phyloP scores from a whole-genome alignment of 2,113 vertebrate species.

The Callorhinus ursinus region DNA sequence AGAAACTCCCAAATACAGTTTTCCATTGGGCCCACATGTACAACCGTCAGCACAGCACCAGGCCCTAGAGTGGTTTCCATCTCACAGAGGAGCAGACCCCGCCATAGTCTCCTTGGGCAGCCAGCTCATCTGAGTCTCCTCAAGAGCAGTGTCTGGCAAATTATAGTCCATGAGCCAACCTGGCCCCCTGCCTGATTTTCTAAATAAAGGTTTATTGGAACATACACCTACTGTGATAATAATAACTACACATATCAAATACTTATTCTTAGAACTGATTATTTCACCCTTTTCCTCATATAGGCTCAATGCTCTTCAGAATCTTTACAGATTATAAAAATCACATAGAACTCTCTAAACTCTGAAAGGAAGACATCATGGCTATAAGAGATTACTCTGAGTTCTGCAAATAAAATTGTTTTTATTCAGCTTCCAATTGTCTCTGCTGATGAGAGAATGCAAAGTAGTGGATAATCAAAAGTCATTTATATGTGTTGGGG shows the following conservation, averaged over 20 bases:
- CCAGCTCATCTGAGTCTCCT: not conserved
- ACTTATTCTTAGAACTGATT: slow-evolving; percentile 2
- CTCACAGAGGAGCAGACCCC: not conserved
- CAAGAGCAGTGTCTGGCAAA: not conserved
- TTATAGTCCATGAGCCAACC: not conserved
- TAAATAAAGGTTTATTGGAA: slow-evolving; percentile 59
- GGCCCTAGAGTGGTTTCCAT: not conserved
- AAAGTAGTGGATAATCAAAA: slow-evolving; percentile 44
- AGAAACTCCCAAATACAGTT: not conserved
- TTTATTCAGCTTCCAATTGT: slow-evolving; percentile 34
- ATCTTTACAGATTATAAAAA: not conserved
- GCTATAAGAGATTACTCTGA: not conserved
- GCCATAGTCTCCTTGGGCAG: not conserved
- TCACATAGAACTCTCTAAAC: not conserved
- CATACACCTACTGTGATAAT: not conserved
- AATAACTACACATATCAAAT: not conserved
- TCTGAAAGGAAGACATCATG: slow-evolving; percentile 3
- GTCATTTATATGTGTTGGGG: slow-evolving; percentile 6
- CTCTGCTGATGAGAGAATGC: slow-evolving; percentile 12
- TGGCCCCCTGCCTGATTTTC: not conserved
- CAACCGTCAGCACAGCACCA: not conserved
- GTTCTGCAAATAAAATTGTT: not conserved
- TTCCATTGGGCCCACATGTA: not conserved
- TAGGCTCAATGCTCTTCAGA: not conserved
- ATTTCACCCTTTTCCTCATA: not conserved